Evolutionary conservation across 2,797 vertebrate species (phyloP).

Genomic region (Alcedo atthis): DNA sequence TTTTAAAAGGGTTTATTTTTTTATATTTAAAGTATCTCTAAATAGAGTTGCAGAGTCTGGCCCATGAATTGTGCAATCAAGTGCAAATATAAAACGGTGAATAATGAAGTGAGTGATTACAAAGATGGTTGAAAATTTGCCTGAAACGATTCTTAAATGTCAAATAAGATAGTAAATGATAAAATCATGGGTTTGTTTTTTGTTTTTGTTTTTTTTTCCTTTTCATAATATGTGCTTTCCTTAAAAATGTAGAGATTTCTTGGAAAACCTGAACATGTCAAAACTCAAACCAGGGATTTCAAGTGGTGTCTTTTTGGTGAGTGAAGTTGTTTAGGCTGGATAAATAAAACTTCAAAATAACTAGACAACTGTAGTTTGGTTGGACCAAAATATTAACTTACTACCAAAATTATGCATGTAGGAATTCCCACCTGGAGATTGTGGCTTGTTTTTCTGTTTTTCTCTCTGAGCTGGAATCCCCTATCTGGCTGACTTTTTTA

Average conservation of each 20-base stretch:
- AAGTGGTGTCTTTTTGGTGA: background rate
- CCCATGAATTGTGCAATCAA: background rate
- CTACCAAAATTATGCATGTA: background rate
- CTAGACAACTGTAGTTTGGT: background rate
- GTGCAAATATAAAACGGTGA: background rate
- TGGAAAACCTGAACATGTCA: background rate
- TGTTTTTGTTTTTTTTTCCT: no score
- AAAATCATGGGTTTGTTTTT: background rate
- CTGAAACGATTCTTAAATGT: background rate
- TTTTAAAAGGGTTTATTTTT: background rate
- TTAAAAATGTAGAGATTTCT: background rate
- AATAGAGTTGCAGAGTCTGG: background rate
- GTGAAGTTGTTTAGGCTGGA: background rate
- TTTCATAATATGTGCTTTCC: background rate
- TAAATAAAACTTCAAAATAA: background rate
- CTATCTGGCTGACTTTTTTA: background rate
- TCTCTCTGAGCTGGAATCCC: background rate
- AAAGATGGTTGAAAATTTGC: background rate
- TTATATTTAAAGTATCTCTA: background rate
- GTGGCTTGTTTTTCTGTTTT: background rate
- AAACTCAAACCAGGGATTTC: background rate
- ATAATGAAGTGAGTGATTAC: background rate
- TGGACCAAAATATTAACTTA: background rate
- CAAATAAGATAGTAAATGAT: background rate
- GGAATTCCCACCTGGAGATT: background rate